Percentiles rank a stretch among this genome's conserved stretches.
These are phyloP conservation scores for Plotosus lineatus DNA, from an alignment of 2,113 vertebrate genomes.

Conservation along the genomic window DNA sequence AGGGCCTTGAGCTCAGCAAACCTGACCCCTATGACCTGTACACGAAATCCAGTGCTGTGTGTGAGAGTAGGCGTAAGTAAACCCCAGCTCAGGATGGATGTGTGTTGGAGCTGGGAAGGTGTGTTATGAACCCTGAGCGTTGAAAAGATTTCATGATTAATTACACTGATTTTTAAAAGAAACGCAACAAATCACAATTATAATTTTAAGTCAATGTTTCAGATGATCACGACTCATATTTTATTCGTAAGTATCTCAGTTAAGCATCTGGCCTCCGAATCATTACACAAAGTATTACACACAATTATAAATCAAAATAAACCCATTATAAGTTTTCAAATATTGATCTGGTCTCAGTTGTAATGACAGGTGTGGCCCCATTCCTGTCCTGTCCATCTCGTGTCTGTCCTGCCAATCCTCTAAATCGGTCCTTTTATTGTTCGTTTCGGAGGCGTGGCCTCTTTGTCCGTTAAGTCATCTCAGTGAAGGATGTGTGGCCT, in stretches of 20 bases:
- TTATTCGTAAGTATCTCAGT: background rate
- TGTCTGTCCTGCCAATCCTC: too few species aligned
- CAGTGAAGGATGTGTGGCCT: background rate
- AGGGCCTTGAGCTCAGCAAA: slow-evolving; percentile 89
- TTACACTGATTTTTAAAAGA: background rate
- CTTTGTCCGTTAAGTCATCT: too few species aligned
- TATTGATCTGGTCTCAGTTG: too few species aligned
- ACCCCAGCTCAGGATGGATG: background rate
- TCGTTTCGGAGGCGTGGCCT: too few species aligned
- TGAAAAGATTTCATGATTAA: background rate
- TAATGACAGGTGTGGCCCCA: too few species aligned
- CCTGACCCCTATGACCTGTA: slow-evolving; percentile 95
- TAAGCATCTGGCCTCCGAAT: background rate
- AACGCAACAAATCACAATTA: background rate
- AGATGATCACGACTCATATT: background rate
- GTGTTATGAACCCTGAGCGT: background rate
- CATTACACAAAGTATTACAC: background rate
- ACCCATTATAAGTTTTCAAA: background rate
- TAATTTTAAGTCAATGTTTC: background rate
- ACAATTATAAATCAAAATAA: background rate
- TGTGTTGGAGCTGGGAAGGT: background rate
- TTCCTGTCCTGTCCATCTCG: too few species aligned
- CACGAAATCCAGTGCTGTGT: slow-evolving; percentile 96
- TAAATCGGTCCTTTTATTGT: too few species aligned
- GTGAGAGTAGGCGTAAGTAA: slow-evolving; percentile 99